These are phyloP conservation scores for Empidonax alnorum DNA, from an alignment of 2,113 vertebrate genomes.

Conservation along the genomic window DNA sequence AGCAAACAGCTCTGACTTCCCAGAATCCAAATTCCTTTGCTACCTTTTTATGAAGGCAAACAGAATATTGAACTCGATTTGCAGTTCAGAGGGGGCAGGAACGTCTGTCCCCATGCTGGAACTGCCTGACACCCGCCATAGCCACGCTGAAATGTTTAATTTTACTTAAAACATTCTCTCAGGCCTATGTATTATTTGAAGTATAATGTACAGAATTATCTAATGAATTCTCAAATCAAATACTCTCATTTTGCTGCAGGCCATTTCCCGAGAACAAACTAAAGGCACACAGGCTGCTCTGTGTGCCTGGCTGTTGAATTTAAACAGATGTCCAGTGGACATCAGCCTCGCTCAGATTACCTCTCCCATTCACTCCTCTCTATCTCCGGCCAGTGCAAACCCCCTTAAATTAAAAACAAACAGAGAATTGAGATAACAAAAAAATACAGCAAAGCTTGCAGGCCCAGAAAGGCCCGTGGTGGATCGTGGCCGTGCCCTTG, in stretches of 20 bases:
- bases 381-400: background rate
- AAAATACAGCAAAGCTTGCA: background rate
- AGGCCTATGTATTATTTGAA: conserved; percentile 47
- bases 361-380: background rate
- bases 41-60: background rate
- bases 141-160: conserved; percentile 38
- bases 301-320: background rate
- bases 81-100: conserved; percentile 15
- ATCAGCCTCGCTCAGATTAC: background rate
- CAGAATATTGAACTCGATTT: conserved; percentile 16
- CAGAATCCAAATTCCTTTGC: background rate
- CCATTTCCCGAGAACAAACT: conserved; percentile 48
- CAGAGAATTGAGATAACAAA: background rate
- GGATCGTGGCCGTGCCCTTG: background rate
- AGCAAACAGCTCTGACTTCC: background rate
- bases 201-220: conserved; percentile 48
- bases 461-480: background rate
- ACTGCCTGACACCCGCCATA: background rate
- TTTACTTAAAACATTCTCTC: conserved; percentile 48
- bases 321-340: conserved; percentile 16
- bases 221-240: conserved; percentile 70
- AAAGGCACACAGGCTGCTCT: background rate
- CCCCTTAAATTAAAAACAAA: conserved; percentile 21
- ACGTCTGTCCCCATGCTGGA: background rate
- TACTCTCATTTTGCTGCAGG: conserved; percentile 56